A percentile compares a stretch with the other conserved stretches of the same genome.
phyloP scores from a whole-genome alignment of 2,797 vertebrate genomes.

The Tauraco hartlaubi region DNA sequence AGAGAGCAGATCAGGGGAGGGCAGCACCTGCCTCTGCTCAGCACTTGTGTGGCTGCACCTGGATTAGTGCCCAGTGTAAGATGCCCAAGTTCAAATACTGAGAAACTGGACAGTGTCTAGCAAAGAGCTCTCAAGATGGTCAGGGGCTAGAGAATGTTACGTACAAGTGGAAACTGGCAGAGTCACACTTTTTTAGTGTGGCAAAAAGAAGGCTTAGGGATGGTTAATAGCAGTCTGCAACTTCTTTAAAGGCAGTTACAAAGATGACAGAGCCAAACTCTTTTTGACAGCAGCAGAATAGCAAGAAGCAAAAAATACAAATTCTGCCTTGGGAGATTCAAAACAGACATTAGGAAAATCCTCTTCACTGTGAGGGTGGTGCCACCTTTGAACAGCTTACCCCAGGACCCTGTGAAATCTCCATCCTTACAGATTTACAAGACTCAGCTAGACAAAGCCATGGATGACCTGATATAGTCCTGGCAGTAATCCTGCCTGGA shows the following conservation, averaged over 20 bases:
- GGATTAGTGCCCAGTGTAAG: neutral
- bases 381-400: neutral
- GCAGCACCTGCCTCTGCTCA: neutral
- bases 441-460: neutral
- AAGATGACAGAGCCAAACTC: neutral
- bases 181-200: neutral
- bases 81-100: neutral
- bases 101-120: neutral
- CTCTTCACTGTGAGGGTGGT: neutral
- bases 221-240: neutral
- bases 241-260: neutral
- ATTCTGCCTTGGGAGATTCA: neutral
- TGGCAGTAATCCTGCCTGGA: neutral
- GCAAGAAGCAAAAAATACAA: neutral
- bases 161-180: neutral
- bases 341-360: neutral
- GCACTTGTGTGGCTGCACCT: neutral
- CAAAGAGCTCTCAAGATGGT: neutral
- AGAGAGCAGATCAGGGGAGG: neutral
- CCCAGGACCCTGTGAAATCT: neutral
- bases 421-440: neutral
- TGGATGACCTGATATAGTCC: neutral
- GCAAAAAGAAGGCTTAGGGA: neutral
- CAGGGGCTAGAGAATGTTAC: neutral
- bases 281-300: neutral